Evolutionary conservation across 1,140 invertebrate species (phyloP).

Genomic region (Eurosta solidaginis): DNA sequence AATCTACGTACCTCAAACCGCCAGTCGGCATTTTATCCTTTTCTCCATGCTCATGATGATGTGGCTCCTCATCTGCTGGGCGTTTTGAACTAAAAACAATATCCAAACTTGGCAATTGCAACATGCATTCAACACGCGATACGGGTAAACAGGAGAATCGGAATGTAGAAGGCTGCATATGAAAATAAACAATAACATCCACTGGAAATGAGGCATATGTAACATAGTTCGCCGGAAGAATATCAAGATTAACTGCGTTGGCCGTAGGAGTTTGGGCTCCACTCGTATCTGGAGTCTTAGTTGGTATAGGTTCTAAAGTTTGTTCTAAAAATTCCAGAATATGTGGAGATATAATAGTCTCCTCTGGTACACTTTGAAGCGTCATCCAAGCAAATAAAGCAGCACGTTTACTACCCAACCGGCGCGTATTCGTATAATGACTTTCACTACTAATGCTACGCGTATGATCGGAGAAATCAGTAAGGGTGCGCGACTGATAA

Average conservation of each 20-base stretch:
- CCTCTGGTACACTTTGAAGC: constrained; percentile 92
- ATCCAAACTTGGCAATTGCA: constrained; percentile 93
- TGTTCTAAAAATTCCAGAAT: constrained; percentile 94
- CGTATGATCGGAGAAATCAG: constrained; percentile 59
- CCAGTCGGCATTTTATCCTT: constrained; percentile 49
- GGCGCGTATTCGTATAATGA: constrained; percentile 56
- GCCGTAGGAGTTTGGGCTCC: constrained; percentile 47
- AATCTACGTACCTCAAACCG: constrained; percentile 38
- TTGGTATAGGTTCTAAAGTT: constrained; percentile 89
- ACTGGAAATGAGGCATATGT: constrained; percentile 92
- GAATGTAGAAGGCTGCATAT: constrained; percentile 96
- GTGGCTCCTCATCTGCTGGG: constrained; percentile 67
- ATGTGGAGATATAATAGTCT: constrained; percentile 93
- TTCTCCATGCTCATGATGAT: constrained; percentile 39
- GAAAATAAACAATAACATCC: constrained; percentile 97
- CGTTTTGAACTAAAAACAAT: constrained; percentile 91
- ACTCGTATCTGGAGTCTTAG: constrained; percentile 62
- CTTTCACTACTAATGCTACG: constrained; percentile 39
- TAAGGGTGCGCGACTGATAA: constrained; percentile 82
- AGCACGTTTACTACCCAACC: constrained; percentile 82
- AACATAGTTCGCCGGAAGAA: constrained; percentile 74
- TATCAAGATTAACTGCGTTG: constrained; percentile 61
- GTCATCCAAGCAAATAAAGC: constrained; percentile 95
- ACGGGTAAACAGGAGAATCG: constrained; percentile 94
- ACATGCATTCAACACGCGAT: constrained; percentile 93